These are phyloP conservation scores for Zoanthus sociatus DNA, from an alignment of 92 coral and sea anemone species.

Conservation along the genomic window DNA sequence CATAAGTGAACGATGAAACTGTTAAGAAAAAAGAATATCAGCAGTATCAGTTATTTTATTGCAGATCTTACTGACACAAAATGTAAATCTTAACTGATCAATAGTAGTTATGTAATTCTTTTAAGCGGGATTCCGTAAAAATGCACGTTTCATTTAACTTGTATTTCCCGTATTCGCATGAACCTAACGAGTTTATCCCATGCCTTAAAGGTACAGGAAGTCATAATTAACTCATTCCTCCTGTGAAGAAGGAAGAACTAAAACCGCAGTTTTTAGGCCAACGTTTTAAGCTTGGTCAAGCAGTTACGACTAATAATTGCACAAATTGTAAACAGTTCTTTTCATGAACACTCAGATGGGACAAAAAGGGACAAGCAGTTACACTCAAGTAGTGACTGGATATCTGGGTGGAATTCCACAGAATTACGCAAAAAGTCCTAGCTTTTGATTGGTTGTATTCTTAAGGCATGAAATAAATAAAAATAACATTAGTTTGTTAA, in stretches of 20 bases:
- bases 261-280: neutral
- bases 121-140: neutral
- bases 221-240: no score
- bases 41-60: neutral
- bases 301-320: neutral
- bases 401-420: no score
- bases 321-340: neutral
- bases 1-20: constrained; percentile 80
- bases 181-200: neutral
- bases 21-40: neutral
- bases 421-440: no score
- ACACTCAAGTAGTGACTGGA: no score
- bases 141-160: neutral
- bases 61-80: neutral
- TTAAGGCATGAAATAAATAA: no score
- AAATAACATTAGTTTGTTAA: no score
- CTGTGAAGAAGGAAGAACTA: neutral
- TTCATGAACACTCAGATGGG: no score
- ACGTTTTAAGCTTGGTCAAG: neutral
- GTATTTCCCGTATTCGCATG: neutral
- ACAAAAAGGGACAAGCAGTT: no score
- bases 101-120: neutral
- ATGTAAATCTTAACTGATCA: no score
- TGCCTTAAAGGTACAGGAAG: neutral
- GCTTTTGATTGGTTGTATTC: no score